Evolutionary conservation across 2,797 vertebrate genomes (phyloP).

Genomic region (Acanthornis magna): DNA sequence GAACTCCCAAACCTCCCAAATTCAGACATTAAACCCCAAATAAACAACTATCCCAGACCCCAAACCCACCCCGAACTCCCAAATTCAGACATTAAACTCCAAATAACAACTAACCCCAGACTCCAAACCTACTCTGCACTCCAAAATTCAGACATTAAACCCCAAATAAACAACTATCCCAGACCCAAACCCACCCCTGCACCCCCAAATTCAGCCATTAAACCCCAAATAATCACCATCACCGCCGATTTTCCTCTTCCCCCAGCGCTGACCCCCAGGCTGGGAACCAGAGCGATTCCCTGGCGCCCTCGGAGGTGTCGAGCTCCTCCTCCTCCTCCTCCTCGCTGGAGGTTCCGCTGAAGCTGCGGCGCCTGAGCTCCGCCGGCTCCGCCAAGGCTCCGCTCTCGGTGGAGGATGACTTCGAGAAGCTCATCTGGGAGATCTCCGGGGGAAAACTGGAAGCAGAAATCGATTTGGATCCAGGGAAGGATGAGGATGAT

Average conservation of each 20-base stretch:
- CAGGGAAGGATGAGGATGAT: slow-evolving; percentile 87
- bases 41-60: too few relatives aligned
- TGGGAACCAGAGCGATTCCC: slow-evolving; percentile 31
- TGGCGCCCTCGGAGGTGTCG: not conserved
- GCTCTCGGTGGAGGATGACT: slow-evolving; percentile 83
- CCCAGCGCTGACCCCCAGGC: slow-evolving; percentile 51
- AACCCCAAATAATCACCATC: too few relatives aligned
- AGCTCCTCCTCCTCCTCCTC: slow-evolving; percentile 60
- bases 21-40: too few relatives aligned
- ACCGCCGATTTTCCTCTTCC: not conserved
- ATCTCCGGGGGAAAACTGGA: slow-evolving; percentile 90
- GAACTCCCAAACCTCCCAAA: too few relatives aligned
- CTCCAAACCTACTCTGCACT: too few relatives aligned
- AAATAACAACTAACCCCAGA: too few relatives aligned
- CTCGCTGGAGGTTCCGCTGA: slow-evolving; percentile 60
- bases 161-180: not conserved
- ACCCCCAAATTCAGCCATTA: too few relatives aligned
- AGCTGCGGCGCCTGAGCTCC: slow-evolving; percentile 77
- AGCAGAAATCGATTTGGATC: slow-evolving; percentile 86
- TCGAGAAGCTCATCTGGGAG: slow-evolving; percentile 91
- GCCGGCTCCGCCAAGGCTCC: slow-evolving; percentile 55
- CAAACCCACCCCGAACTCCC: not conserved
- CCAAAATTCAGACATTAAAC: accelerated
- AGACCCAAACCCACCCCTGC: too few relatives aligned
- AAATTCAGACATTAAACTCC: too few relatives aligned